Conservation (phyloP, 1,140 invertebrate species). For the Solenopsis invicta region DNA sequence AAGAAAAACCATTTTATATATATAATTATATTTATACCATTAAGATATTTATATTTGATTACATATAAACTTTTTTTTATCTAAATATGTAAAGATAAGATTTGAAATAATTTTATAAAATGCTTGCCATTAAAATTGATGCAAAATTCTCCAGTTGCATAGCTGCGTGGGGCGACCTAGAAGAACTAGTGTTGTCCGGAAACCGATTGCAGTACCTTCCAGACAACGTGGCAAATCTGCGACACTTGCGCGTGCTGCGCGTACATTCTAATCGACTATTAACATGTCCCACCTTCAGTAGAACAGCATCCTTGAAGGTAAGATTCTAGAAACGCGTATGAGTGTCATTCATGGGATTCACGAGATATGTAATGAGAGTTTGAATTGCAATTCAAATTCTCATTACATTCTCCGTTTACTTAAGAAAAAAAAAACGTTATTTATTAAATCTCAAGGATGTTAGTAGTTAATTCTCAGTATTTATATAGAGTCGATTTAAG, state of each 20-base stretch:
- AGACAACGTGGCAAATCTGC: slow-evolving; percentile 91
- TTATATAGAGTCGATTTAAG: neutral
- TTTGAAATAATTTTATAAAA: neutral
- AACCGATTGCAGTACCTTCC: slow-evolving; percentile 93
- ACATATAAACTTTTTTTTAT: too few relatives aligned
- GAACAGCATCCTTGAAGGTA: slow-evolving; percentile 91
- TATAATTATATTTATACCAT: too few relatives aligned
- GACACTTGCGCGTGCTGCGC: slow-evolving; percentile 91
- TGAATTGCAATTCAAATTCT: neutral
- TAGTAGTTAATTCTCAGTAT: neutral
- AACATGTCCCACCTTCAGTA: slow-evolving; percentile 92
- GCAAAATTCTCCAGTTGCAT: slow-evolving; percentile 87
- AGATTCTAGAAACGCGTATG: slow-evolving; percentile 15
- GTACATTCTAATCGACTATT: slow-evolving; percentile 94
- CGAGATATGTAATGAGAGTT: too few relatives aligned
- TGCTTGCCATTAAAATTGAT: slow-evolving; percentile 1
- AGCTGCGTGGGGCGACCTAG: slow-evolving; percentile 91
- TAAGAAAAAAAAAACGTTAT: neutral
- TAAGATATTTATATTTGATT: too few relatives aligned
- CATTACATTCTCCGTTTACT: neutral
- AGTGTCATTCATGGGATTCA: neutral
- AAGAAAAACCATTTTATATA: too few relatives aligned
- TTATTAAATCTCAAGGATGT: neutral
- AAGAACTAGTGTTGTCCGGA: slow-evolving; percentile 94
- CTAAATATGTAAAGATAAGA: neutral